These are phyloP conservation scores for Thryonomys swinderianus DNA, from an alignment of 2,113 vertebrate genomes.

Conservation along the genomic window DNA sequence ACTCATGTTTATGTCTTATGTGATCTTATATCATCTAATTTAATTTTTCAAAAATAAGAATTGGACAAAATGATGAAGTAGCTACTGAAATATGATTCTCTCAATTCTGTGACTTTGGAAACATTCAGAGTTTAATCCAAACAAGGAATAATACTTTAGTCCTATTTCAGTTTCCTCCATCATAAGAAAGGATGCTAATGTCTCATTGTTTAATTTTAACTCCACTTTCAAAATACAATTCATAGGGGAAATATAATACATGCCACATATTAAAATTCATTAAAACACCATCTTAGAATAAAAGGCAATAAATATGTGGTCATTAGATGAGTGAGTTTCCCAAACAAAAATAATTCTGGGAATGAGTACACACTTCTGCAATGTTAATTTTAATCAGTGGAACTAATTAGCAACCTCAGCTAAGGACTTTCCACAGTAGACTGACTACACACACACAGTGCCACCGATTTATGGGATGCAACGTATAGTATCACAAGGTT, in stretches of 20 bases:
- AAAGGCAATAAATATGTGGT: neutral
- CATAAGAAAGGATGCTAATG: neutral
- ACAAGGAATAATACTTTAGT: neutral
- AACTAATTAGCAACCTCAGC: slow-evolving; percentile 20
- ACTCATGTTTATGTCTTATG: neutral
- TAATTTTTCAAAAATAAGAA: neutral
- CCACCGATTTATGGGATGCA: neutral
- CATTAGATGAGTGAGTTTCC: neutral
- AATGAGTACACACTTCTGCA: neutral
- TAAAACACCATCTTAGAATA: neutral
- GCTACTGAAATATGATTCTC: neutral
- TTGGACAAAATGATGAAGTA: neutral
- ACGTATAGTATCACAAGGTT: slow-evolving; percentile 46
- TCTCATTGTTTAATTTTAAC: neutral
- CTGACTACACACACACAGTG: neutral
- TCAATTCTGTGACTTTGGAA: neutral
- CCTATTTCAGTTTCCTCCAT: neutral
- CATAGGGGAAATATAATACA: neutral
- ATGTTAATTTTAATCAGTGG: slow-evolving; percentile 50
- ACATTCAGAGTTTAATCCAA: neutral
- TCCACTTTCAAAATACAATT: neutral
- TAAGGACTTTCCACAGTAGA: slow-evolving; percentile 44
- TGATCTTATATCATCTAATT: neutral
- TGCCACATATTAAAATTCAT: neutral
- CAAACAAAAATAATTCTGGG: neutral